Evolutionary conservation across 2,113 vertebrate genomes (phyloP).

Genomic region (Lethenteron camtschaticum): DNA sequence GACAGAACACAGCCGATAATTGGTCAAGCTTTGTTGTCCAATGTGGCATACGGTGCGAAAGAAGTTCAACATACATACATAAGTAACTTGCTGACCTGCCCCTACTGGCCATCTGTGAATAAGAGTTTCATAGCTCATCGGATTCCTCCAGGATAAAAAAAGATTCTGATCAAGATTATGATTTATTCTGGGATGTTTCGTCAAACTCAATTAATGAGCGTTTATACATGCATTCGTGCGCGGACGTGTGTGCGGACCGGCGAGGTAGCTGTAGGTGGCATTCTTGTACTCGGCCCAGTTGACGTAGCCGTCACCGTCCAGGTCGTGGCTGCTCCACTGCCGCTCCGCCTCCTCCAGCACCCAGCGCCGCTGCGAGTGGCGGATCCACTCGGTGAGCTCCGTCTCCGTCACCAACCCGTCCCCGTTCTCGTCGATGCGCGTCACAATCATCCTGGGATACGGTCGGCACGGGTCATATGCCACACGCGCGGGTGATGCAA

Average conservation of each 20-base stretch:
- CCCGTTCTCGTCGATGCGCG: conserved; percentile 73
- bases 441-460: conserved; percentile 59
- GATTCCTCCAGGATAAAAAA: too few relatives aligned
- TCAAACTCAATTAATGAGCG: too few relatives aligned
- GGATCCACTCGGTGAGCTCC: conserved; percentile 86
- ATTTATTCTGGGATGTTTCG: too few relatives aligned
- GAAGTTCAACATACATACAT: too few relatives aligned
- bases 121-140: too few relatives aligned
- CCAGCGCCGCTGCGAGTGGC: conserved; percentile 81
- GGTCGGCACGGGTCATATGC: background rate
- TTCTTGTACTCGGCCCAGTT: conserved; percentile 97
- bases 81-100: too few relatives aligned
- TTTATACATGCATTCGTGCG: background rate
- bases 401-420: conserved; percentile 68
- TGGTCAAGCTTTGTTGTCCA: too few relatives aligned
- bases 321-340: conserved; percentile 89
- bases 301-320: conserved; percentile 55
- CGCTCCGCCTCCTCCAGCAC: conserved; percentile 85
- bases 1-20: too few relatives aligned
- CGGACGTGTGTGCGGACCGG: conserved; percentile 30
- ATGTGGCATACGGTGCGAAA: too few relatives aligned
- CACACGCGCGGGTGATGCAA: background rate
- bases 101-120: too few relatives aligned
- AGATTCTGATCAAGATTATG: too few relatives aligned
- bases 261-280: conserved; percentile 76